Evolutionary conservation across 92 coral and sea anemone genomes (phyloP).

Genomic region (Desmophyllum pertusum): DNA sequence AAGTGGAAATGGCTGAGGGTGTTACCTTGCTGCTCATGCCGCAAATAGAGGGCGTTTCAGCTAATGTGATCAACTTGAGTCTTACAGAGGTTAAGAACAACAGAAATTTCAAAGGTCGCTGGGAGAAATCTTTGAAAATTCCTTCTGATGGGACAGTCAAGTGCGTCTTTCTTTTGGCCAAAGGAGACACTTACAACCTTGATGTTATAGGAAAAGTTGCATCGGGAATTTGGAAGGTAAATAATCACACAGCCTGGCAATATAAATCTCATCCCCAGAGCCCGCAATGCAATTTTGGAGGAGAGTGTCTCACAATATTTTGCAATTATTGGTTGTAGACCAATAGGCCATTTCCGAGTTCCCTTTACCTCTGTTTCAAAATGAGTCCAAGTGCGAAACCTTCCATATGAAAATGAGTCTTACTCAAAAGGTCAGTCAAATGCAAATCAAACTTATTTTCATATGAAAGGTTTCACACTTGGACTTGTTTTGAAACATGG

Average conservation of each 20-base stretch:
- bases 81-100: slow-evolving; percentile 80
- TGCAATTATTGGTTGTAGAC: too few species aligned
- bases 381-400: too few species aligned
- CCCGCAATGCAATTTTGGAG: too few species aligned
- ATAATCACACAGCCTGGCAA: not conserved
- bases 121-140: slow-evolving; percentile 81
- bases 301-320: too few species aligned
- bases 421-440: too few species aligned
- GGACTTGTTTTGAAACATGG: too few species aligned
- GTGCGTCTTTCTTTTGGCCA: slow-evolving; percentile 84
- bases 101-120: slow-evolving; percentile 75
- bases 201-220: slow-evolving; percentile 90
- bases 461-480: too few species aligned
- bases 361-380: too few species aligned
- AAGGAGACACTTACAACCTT: slow-evolving; percentile 67
- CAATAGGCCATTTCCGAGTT: too few species aligned
- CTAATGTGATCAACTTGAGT: slow-evolving; percentile 77
- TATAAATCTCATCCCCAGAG: too few species aligned
- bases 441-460: too few species aligned
- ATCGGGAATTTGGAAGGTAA: slow-evolving; percentile 86
- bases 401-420: too few species aligned
- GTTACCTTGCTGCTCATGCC: slow-evolving; percentile 89
- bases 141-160: slow-evolving; percentile 75
- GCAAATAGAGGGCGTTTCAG: slow-evolving; percentile 76
- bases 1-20: slow-evolving; percentile 74